Evolutionary conservation across 92 coral and sea anemone genomes (phyloP), one percentile per base, ranked within the genome.

Genomic region (Zoanthus solanderi): DNA sequence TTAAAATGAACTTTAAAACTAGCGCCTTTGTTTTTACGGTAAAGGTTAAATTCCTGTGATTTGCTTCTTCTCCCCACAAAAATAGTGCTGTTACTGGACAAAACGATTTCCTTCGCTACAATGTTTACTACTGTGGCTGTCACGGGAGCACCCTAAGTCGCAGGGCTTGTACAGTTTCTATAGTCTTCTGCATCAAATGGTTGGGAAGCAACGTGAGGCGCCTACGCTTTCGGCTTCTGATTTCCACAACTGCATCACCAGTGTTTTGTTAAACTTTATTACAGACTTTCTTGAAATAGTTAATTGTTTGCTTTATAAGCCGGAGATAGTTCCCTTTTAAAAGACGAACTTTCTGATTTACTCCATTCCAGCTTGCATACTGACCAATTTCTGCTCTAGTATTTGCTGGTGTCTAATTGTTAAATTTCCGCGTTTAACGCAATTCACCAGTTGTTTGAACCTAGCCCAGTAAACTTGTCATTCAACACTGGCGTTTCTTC

Each of bases 381-480:
- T 3, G 37, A 2, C 45, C 81, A 48, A 76, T 76, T 7, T 76
- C 81, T 18, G 81, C 81, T 76, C 65, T 76, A 23, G 16, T 17
- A 6, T 76, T 23, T 23, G 23, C 65, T 23, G 45, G 14, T 76
- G 66, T 18, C 66, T 44, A 76, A 63, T 76, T 76, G 65, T 48
- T 52, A 29, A 48, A 76, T 76, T 76, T 76, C 9, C 81, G 65
- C 90, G 90, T 83, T 88, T 80, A 56, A 32, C 34, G 53, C 81
- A 14, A 78, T 79, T 23, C 23, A 23, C 23, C 23, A 23, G 23
- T 23, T 71, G 30, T 42, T 74, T 86, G 73, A 68, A 68, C 75
- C 88, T 72, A 84, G 66, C 88, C 8, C 72, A 84, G 81, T 86
- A 45, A 75, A 48, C 63, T 86, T 54, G 82, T 46, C 58, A 68